Conservation (phyloP, 2,113 vertebrate species). For the Gorsachius goisagi region DNA sequence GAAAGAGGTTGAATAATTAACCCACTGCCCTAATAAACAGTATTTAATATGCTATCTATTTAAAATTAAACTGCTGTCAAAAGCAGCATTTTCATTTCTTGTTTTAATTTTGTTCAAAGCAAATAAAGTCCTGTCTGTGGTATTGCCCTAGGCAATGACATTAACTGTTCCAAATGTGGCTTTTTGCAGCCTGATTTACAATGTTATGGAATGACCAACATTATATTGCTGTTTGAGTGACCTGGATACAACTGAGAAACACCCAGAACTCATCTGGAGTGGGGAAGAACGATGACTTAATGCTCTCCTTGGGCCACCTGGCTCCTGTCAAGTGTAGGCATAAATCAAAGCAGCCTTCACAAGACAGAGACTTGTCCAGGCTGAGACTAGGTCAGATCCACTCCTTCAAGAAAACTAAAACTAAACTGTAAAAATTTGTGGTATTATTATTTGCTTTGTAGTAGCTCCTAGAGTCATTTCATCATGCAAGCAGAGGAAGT, state of each 20-base stretch:
- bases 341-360: constrained; percentile 8
- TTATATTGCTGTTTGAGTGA: background rate
- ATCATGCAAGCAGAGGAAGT: background rate
- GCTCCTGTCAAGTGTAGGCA: background rate
- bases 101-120: constrained; percentile 32
- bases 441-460: background rate
- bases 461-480: background rate
- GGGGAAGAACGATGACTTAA: fast-evolving
- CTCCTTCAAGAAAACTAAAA: background rate
- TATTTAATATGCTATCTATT: background rate
- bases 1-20: constrained; percentile 38
- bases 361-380: background rate
- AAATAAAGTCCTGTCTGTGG: background rate
- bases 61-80: constrained; percentile 37
- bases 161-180: background rate
- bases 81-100: background rate
- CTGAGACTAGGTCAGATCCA: background rate
- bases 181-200: constrained; percentile 1
- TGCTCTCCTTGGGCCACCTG: background rate
- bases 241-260: background rate
- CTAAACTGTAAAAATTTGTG: background rate
- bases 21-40: background rate
- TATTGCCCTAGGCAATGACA: background rate
- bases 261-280: background rate
- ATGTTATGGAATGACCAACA: background rate